Conservation (phyloP, 2,888 invertebrate genomes). For the Nezara viridula region DNA sequence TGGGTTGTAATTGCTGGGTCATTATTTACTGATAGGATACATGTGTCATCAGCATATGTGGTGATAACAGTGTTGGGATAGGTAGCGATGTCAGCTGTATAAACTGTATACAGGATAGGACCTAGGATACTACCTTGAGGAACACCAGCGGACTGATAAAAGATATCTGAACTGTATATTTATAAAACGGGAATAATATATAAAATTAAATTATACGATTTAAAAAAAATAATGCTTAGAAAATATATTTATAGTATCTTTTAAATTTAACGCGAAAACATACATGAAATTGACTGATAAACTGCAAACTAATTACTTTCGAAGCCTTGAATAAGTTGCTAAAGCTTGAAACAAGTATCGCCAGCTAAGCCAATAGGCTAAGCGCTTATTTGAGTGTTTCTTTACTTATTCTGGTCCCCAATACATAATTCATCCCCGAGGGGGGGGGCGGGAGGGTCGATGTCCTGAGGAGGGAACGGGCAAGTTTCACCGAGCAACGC, state of each 20-base stretch:
- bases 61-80: no score
- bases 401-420: not conserved
- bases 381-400: not conserved
- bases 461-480: not conserved
- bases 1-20: no score
- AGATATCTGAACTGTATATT: no score
- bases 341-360: not conserved
- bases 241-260: not conserved
- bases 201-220: no score
- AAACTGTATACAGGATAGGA: no score
- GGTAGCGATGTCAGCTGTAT: no score
- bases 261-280: not conserved
- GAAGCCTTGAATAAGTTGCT: not conserved
- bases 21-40: no score
- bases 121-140: no score
- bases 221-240: no score
- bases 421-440: not conserved
- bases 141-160: no score
- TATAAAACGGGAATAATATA: no score
- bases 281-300: not conserved
- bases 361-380: not conserved
- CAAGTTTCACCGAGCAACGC: not conserved
- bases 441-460: not conserved
- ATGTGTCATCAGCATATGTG: no score
- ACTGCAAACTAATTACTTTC: not conserved